Percentiles rank a stretch among this genome's conserved stretches.
Conservation (phyloP, 2,888 invertebrate genomes). For the Catocala nupta region DNA sequence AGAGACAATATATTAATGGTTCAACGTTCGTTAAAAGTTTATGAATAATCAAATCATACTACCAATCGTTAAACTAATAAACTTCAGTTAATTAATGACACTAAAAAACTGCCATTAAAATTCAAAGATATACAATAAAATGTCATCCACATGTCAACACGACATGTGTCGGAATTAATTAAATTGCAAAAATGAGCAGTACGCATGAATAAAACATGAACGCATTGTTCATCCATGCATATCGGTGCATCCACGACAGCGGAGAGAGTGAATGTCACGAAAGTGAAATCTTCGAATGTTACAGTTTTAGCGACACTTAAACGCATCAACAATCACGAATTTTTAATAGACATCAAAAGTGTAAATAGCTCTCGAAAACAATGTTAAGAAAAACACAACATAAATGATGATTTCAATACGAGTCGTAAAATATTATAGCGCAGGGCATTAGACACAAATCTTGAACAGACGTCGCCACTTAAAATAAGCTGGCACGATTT, state of each 20-base stretch:
- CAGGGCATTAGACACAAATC: constrained; percentile 78
- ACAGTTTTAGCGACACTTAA: constrained; percentile 30
- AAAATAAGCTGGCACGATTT: constrained; percentile 86
- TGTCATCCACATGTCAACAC: constrained; percentile 40
- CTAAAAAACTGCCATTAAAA: constrained; percentile 34
- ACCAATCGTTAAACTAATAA: constrained; percentile 18
- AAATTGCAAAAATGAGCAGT: constrained; percentile 47
- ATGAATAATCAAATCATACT: constrained; percentile 23
- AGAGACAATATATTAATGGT: constrained; percentile 50
- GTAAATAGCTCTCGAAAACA: constrained; percentile 20
- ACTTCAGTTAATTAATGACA: constrained; percentile 25
- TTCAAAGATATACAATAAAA: constrained; percentile 40
- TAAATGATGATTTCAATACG: constrained; percentile 66
- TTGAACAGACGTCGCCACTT: constrained; percentile 83
- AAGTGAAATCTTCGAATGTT: constrained; percentile 68
- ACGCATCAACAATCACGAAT: not conserved
- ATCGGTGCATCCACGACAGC: constrained; percentile 55
- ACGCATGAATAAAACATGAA: constrained; percentile 66
- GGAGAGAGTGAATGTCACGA: constrained; percentile 70
- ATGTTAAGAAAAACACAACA: constrained; percentile 38
- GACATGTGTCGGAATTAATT: constrained; percentile 49
- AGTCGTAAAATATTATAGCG: constrained; percentile 70
- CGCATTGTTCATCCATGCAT: constrained; percentile 62
- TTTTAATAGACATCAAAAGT: not conserved
- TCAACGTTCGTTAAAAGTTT: constrained; percentile 51